These are phyloP conservation scores for Cettia cetti DNA, from an alignment of 2,113 vertebrate species.

Conservation along the genomic window DNA sequence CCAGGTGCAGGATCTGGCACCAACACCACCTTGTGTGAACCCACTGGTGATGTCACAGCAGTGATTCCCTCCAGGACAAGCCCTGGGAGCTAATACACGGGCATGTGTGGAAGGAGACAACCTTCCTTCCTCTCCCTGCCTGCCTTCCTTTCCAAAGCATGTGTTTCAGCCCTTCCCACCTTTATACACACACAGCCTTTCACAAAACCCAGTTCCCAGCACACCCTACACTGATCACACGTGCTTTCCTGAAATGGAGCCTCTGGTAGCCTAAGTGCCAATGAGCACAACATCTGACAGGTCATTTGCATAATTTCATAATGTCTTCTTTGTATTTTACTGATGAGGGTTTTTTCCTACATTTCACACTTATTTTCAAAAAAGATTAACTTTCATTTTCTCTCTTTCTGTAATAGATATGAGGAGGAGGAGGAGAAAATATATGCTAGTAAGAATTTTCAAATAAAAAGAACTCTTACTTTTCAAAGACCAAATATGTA, in stretches of 20 bases:
- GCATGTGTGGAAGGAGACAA: fast-evolving
- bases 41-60: not conserved
- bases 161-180: not conserved
- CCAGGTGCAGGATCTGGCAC: not conserved
- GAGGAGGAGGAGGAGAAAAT: not conserved
- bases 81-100: not conserved
- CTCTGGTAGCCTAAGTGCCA: not conserved
- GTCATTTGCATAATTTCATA: not conserved
- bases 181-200: fast-evolving
- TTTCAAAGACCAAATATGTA: not conserved
- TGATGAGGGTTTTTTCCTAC: not conserved
- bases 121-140: fast-evolving
- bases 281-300: not conserved
- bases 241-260: not conserved
- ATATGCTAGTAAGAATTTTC: not conserved
- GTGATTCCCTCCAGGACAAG: not conserved
- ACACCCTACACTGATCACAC: not conserved
- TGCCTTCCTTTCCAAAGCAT: not conserved
- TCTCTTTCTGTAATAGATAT: not conserved
- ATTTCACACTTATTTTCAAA: not conserved
- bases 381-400: not conserved
- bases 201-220: not conserved
- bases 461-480: not conserved
- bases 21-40: not conserved
- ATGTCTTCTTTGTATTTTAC: not conserved